These are phyloP conservation scores for Typhlomys cinereus DNA, from an alignment of 2,113 vertebrate genomes.

Conservation along the genomic window DNA sequence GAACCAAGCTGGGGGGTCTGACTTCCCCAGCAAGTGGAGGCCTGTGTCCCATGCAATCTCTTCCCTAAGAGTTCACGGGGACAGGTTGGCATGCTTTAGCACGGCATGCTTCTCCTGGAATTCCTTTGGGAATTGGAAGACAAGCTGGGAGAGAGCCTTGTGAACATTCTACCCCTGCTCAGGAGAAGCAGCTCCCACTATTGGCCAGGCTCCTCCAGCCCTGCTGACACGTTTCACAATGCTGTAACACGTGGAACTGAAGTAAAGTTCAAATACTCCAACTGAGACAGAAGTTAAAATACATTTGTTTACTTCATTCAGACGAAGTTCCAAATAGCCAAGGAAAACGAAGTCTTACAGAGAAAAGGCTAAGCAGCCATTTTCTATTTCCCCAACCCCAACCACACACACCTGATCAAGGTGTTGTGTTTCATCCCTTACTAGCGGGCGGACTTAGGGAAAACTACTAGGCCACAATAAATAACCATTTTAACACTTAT, in stretches of 20 bases:
- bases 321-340: slow-evolving; percentile 3
- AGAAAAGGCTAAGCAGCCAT: neutral
- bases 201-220: neutral
- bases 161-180: neutral
- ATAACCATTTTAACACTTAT: neutral
- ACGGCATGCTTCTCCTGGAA: neutral
- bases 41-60: neutral
- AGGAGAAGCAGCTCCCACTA: neutral
- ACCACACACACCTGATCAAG: neutral
- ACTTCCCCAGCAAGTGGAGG: neutral
- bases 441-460: neutral
- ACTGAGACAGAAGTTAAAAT: slow-evolving; percentile 44
- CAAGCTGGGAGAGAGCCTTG: slow-evolving; percentile 28
- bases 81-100: neutral
- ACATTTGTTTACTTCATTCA: neutral
- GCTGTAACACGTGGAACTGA: neutral
- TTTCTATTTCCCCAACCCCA: neutral
- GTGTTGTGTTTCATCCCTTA: neutral
- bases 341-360: slow-evolving; percentile 13
- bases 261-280: slow-evolving; percentile 40
- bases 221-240: neutral
- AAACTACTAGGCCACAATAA: slow-evolving; percentile 1
- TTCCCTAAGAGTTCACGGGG: neutral
- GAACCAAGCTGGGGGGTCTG: neutral
- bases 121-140: slow-evolving; percentile 34